Evolutionary conservation across 2,888 invertebrate species (phyloP).

Genomic region (Orthosia gothica): DNA sequence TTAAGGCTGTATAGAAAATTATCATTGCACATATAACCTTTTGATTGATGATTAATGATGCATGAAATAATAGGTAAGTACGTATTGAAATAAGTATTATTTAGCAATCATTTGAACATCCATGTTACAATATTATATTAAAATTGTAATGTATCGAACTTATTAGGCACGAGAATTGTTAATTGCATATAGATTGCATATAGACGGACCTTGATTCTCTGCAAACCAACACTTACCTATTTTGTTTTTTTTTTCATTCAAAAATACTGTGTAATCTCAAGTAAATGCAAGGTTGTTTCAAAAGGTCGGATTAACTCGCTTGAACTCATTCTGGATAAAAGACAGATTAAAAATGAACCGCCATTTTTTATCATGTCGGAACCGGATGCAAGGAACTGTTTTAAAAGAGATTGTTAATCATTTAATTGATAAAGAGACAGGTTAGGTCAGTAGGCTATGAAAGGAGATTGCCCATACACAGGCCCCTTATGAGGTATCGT

Average conservation of each 20-base stretch:
- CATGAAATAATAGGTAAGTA: neutral
- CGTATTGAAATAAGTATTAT: neutral
- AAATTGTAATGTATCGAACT: slow-evolving; percentile 7
- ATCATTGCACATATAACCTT: neutral
- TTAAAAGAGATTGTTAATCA: slow-evolving; percentile 32
- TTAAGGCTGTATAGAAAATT: neutral
- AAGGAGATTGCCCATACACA: too few species aligned
- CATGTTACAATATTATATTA: slow-evolving; percentile 2
- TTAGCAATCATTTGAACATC: slow-evolving; percentile 10
- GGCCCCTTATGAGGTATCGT: too few species aligned
- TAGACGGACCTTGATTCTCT: slow-evolving; percentile 48
- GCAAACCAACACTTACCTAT: slow-evolving; percentile 8
- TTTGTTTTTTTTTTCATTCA: slow-evolving; percentile 23
- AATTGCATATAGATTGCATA: slow-evolving; percentile 26
- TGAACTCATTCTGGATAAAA: slow-evolving; percentile 57
- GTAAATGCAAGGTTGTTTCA: slow-evolving; percentile 69
- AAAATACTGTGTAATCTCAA: slow-evolving; percentile 53
- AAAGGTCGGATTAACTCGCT: slow-evolving; percentile 67
- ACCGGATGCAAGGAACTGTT: slow-evolving; percentile 60
- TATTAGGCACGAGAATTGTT: slow-evolving; percentile 2
- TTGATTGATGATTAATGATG: slow-evolving; percentile 2
- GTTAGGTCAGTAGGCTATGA: slow-evolving; percentile 24
- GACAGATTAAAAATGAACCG: slow-evolving; percentile 48
- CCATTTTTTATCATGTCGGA: slow-evolving; percentile 44
- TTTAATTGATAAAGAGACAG: slow-evolving; percentile 40